phyloP scores from a whole-genome alignment of 2,113 vertebrate species.

The Chaetura pelagica region DNA sequence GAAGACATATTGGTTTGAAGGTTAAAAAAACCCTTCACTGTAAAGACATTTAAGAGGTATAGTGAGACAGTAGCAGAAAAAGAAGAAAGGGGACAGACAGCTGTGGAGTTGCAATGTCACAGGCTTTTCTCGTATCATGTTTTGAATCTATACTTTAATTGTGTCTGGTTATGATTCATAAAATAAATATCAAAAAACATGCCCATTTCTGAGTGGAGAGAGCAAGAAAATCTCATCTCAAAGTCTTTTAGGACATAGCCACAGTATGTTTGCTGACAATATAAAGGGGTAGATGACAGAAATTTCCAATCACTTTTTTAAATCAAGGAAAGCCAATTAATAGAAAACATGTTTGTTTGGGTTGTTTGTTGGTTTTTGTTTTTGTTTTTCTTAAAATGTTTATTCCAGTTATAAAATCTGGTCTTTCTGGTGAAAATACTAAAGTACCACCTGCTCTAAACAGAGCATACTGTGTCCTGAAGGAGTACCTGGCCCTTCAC shows the following conservation, averaged over 20 bases:
- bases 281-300: neutral
- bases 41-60: constrained; percentile 17
- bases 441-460: neutral
- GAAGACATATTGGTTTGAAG: neutral
- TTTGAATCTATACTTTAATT: neutral
- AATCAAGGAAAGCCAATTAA: neutral
- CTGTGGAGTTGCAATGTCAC: neutral
- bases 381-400: neutral
- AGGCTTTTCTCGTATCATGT: neutral
- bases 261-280: neutral
- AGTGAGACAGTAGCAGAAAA: neutral
- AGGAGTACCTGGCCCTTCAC: rapidly evolving
- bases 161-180: neutral
- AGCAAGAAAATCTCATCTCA: neutral
- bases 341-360: neutral
- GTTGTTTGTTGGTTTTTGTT: neutral
- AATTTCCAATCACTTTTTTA: neutral
- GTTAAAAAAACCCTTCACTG: constrained; percentile 13
- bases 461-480: neutral
- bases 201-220: neutral
- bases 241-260: neutral
- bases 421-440: neutral
- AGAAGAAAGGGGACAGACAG: constrained; percentile 7
- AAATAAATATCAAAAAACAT: neutral
- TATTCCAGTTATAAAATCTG: neutral